Evolutionary conservation across 1,140 invertebrate genomes (phyloP).

Genomic region (Temnothorax nylanderi): DNA sequence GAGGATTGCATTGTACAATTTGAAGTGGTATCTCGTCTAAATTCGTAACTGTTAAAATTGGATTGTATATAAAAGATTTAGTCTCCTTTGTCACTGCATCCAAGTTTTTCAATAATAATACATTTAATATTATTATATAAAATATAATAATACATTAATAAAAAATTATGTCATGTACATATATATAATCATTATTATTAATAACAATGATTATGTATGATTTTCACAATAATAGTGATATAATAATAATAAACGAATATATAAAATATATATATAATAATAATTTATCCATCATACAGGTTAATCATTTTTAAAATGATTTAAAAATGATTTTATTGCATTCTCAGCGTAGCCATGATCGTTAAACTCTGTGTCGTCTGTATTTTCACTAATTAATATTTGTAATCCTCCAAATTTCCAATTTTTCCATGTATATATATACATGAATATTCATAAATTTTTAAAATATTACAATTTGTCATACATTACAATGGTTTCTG

Average conservation of each 20-base stretch:
- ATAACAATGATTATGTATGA: slow-evolving; percentile 7
- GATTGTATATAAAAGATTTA: background rate
- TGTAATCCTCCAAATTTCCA: slow-evolving; percentile 31
- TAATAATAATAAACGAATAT: background rate
- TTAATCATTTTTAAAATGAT: background rate
- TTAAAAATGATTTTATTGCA: background rate
- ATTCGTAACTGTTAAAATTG: background rate
- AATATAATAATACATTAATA: background rate
- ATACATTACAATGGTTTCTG: background rate
- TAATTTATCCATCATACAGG: background rate
- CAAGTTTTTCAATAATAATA: slow-evolving; percentile 11
- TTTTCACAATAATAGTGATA: background rate
- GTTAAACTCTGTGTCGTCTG: too few species aligned
- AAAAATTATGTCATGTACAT: background rate
- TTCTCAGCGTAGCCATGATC: background rate
- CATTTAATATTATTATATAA: background rate
- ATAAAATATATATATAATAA: slow-evolving; percentile 18
- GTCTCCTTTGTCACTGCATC: background rate
- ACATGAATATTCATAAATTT: slow-evolving; percentile 1
- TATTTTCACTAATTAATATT: background rate
- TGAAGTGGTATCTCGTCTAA: background rate
- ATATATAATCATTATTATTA: background rate
- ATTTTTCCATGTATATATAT: background rate
- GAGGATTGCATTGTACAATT: slow-evolving; percentile 8
- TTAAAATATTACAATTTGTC: background rate